Percentiles rank a stretch among this genome's conserved stretches.
Evolutionary conservation across 2,888 invertebrate species (phyloP).

Genomic region (Boloria euphrosyne): DNA sequence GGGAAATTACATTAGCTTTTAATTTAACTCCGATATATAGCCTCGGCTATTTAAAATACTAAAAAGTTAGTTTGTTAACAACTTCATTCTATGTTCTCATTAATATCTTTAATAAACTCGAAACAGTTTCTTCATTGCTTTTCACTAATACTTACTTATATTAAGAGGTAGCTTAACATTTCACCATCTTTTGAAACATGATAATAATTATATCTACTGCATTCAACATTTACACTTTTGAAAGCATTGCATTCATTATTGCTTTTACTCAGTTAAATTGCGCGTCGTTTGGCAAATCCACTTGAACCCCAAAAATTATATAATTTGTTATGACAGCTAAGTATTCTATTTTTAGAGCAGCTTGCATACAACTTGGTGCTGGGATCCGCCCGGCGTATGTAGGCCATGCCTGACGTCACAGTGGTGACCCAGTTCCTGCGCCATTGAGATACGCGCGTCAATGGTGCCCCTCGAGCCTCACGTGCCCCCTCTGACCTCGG

Average conservation of each 20-base stretch:
- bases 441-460: constrained; percentile 81
- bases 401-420: constrained; percentile 77
- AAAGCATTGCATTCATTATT: too few species aligned
- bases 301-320: constrained; percentile 22
- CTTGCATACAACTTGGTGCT: constrained; percentile 61
- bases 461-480: constrained; percentile 62
- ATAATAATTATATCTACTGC: too few species aligned
- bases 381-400: constrained; percentile 74
- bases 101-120: too few species aligned
- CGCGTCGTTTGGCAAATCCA: not conserved
- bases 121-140: too few species aligned
- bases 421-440: constrained; percentile 73
- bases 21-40: constrained; percentile 19
- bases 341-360: constrained; percentile 66
- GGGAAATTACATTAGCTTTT: constrained; percentile 34
- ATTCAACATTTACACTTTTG: too few species aligned
- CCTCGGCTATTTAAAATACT: not conserved
- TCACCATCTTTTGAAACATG: too few species aligned
- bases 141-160: too few species aligned
- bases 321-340: constrained; percentile 40
- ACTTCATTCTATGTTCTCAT: too few species aligned
- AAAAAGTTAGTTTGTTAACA: too few species aligned
- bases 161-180: too few species aligned
- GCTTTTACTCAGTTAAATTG: not conserved
- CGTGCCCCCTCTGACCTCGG: constrained; percentile 43